These are phyloP conservation scores for Palythoa grandiflora DNA, from an alignment of 92 coral and sea anemone genomes.

Conservation along the genomic window DNA sequence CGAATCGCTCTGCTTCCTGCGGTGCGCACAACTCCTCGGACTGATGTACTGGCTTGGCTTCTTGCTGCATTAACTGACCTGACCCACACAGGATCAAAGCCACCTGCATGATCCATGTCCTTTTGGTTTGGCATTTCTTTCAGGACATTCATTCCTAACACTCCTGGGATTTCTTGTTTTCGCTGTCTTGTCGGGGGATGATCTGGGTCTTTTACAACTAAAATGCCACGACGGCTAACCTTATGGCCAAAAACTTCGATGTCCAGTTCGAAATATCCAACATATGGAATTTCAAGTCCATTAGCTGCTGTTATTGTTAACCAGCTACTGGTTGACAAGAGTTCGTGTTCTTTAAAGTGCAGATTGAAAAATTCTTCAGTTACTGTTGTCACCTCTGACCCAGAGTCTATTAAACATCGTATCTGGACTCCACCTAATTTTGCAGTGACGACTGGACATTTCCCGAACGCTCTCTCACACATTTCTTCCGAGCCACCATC, in stretches of 20 bases:
- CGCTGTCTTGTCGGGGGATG: constrained; percentile 51
- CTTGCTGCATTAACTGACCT: constrained; percentile 48
- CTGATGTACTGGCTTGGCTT: constrained; percentile 17
- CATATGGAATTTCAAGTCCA: constrained; percentile 66
- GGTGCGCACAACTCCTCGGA: constrained; percentile 62
- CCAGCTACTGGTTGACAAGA: constrained; percentile 70
- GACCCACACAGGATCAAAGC: constrained; percentile 46
- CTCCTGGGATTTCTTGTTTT: constrained; percentile 66
- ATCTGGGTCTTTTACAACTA: constrained; percentile 68
- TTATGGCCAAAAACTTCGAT: constrained; percentile 62
- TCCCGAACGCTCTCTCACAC: constrained; percentile 63
- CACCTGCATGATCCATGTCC: background rate
- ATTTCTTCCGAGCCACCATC: constrained; percentile 49
- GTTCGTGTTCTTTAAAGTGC: constrained; percentile 62
- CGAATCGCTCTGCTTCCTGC: constrained; percentile 54
- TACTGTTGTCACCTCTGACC: constrained; percentile 71
- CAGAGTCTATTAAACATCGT: constrained; percentile 74
- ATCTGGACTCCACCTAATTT: constrained; percentile 59
- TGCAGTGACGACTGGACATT: constrained; percentile 64
- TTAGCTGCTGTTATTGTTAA: constrained; percentile 69
- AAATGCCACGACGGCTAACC: constrained; percentile 61
- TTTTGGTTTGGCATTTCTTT: constrained; percentile 37
- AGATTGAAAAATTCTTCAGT: constrained; percentile 66
- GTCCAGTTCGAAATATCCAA: constrained; percentile 63
- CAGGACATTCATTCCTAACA: constrained; percentile 80